A percentile compares a stretch with the other conserved stretches of the same genome.
Conservation (phyloP, 2,888 invertebrate genomes). For the Halictus ligatus region DNA sequence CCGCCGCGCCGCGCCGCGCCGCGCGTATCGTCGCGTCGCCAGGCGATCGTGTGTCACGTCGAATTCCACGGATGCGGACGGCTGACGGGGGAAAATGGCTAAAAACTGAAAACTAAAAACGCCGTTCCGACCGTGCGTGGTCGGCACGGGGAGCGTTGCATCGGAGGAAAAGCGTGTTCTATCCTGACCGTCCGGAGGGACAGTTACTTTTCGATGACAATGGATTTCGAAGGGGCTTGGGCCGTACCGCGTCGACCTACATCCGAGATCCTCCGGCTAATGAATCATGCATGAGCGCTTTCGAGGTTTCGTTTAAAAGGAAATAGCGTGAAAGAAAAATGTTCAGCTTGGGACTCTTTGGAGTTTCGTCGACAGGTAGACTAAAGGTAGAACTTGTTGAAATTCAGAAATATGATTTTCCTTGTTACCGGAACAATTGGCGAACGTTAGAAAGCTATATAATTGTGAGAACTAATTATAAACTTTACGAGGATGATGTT, state of each 20-base stretch:
- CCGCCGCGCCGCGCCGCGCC: constrained; percentile 1
- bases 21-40: constrained; percentile 32
- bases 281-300: constrained; percentile 37
- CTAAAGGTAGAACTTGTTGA: not conserved
- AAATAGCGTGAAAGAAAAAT: not conserved
- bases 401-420: not conserved
- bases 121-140: not conserved
- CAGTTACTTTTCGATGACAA: constrained; percentile 51
- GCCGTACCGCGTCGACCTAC: constrained; percentile 24
- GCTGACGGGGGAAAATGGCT: constrained; percentile 14
- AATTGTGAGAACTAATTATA: not conserved
- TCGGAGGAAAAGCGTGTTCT: constrained; percentile 20
- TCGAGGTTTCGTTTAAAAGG: constrained; percentile 9
- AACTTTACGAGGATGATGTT: not conserved
- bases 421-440: not conserved
- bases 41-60: constrained; percentile 47
- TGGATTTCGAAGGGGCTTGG: constrained; percentile 29
- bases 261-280: constrained; percentile 20
- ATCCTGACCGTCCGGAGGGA: constrained; percentile 3
- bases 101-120: not conserved
- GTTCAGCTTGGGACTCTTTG: not conserved
- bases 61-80: constrained; percentile 35
- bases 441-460: not conserved
- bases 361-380: not conserved
- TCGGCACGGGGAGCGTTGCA: not conserved